Evolutionary conservation across 2,113 vertebrate genomes (phyloP).

Genomic region (Argyrosomus japonicus): DNA sequence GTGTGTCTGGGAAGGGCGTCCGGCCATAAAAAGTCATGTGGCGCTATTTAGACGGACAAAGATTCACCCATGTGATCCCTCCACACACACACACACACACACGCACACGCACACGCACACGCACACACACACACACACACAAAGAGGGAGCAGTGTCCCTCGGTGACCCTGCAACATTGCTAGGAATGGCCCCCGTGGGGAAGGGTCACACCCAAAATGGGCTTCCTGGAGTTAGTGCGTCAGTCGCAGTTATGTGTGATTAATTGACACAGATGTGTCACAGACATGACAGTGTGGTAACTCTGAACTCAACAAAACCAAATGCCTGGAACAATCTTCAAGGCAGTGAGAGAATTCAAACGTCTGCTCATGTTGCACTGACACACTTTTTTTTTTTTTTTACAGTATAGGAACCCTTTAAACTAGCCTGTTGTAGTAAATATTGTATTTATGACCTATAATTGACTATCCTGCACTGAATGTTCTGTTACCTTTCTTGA

Average conservation of each 20-base stretch:
- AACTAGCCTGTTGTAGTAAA: too few relatives aligned
- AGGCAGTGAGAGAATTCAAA: neutral
- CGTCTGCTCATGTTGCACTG: neutral
- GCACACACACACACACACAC: neutral
- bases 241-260: conserved; percentile 35
- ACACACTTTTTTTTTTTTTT: neutral
- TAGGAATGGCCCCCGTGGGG: neutral
- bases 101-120: neutral
- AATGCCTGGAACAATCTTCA: conserved; percentile 3
- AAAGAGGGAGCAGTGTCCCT: conserved; percentile 1
- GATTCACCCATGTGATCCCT: neutral
- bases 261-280: conserved; percentile 45
- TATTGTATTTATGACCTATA: neutral
- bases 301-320: neutral
- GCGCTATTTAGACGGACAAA: neutral
- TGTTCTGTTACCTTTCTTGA: conserved; percentile 21
- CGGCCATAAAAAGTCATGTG: neutral
- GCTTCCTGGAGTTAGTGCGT: conserved; percentile 32
- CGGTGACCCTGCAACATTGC: conserved; percentile 28
- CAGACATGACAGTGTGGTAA: neutral
- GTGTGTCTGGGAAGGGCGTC: neutral
- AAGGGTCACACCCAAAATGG: conserved; percentile 35
- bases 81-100: neutral
- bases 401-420: neutral
- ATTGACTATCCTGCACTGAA: neutral